Evolutionary conservation across 2,888 invertebrate species (phyloP), one percentile per base, ranked within the genome.

Genomic region (Meiosimyza platycephala): DNA sequence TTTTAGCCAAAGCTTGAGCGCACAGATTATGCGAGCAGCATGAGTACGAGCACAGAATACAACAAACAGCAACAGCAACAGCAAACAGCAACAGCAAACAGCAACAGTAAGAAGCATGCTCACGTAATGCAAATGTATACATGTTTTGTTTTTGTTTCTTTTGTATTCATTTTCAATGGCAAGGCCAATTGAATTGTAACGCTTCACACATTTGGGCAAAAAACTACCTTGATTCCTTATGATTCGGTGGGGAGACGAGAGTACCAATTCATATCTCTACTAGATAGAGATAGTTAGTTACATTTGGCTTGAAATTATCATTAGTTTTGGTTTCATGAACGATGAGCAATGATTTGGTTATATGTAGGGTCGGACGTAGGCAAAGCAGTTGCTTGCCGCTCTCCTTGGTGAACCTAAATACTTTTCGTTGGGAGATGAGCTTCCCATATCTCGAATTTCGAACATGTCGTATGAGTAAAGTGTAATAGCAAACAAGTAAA

Each of bases 121-220:
- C 40, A 40, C 40, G 40, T 40, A 40, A 40, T 9, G 40, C 40
- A 40, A 40, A 40, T 40, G 40, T 40, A 40, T 40, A 40, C 9
- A 9, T 40, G 16, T 22, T 22, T 57, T 57, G 13, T 40, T 47
- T 62, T n/a, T 40, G 13, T 40, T 62, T 12, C 28, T 60, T 28
- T 33, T 33, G 54, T 52, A 70, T 63, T 52, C 40, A 18, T 62
- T 63, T 70, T 70, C 70, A 70, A 70, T 70, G 70, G 70, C 70
- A 70, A 70, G 70, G 70, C n/a, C 63, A 22, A 48, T 67, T 67
- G 22, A 67, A 57, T 57, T 40, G 22, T 16, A 57, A 51, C 16
- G 40, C 28, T 28, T 28, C 3, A 57, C 22, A 28, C 57, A 28
- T 57, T 57, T 22, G 59, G 22, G 22, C 55, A 55, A 55, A 55